These are phyloP conservation scores for Onthophagus sagittarius DNA, from an alignment of 2,888 invertebrate genomes.

Conservation along the genomic window DNA sequence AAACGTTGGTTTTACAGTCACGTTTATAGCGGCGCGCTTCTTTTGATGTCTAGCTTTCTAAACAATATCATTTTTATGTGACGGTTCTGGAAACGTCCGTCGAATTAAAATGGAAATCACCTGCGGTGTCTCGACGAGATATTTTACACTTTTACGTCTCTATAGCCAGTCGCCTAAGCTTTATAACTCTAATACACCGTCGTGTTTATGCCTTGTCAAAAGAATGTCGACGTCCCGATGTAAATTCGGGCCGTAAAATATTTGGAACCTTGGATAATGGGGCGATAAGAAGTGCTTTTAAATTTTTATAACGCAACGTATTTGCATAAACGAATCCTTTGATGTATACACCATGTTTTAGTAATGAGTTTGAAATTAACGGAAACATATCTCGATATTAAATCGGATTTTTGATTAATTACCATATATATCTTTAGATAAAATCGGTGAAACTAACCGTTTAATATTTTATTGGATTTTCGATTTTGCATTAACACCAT, in stretches of 20 bases:
- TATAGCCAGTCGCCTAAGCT: neutral
- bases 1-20: neutral
- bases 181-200: neutral
- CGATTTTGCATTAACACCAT: neutral
- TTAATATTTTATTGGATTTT: neutral
- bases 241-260: neutral
- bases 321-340: neutral
- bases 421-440: neutral
- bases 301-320: neutral
- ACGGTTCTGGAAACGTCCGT: neutral
- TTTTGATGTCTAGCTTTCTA: neutral
- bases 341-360: too few species aligned
- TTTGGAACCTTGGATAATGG: neutral
- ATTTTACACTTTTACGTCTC: neutral
- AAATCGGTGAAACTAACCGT: neutral
- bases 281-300: neutral
- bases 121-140: neutral
- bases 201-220: neutral
- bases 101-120: neutral
- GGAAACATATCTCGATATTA: neutral
- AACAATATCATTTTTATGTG: neutral
- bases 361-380: too few species aligned
- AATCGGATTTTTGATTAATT: neutral
- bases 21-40: neutral
- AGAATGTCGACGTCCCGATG: neutral